phyloP scores from a whole-genome alignment of 2,888 invertebrate species.

The Caenorhabditis japonica region DNA sequence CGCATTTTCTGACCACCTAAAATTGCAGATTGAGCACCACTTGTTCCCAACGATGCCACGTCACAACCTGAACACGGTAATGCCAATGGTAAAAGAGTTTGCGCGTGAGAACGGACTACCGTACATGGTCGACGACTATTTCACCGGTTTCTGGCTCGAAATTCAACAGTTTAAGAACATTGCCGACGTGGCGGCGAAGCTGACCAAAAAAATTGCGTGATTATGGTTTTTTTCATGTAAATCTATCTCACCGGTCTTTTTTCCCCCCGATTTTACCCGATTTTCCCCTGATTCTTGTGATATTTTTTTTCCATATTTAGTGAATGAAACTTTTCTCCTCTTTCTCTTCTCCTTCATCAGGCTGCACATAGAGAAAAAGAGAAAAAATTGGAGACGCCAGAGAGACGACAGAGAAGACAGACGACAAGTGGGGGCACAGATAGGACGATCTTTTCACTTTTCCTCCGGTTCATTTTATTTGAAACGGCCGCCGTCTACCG shows the following conservation, averaged over 20 bases:
- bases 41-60: constrained; percentile 76
- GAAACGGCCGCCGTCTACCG: constrained; percentile 21
- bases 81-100: constrained; percentile 75
- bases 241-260: no score
- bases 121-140: constrained; percentile 77
- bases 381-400: no score
- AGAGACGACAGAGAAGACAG: no score
- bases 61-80: constrained; percentile 71
- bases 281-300: no score
- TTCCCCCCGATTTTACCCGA: no score
- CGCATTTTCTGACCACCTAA: no score
- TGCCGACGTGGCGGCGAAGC: constrained; percentile 67
- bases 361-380: no score
- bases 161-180: constrained; percentile 72
- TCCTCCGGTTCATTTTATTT: constrained; percentile 16
- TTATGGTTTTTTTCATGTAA: neutral
- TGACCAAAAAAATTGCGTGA: constrained; percentile 45
- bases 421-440: no score
- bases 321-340: no score
- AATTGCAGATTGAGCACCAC: constrained; percentile 74
- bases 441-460: neutral
- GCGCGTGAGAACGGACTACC: constrained; percentile 72
- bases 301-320: no score
- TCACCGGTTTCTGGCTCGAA: constrained; percentile 72
- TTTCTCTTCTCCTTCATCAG: no score